Base-by-base conservation (phyloP, 1,140 invertebrate genomes). In the Drosophila punjabiensis region DNA sequence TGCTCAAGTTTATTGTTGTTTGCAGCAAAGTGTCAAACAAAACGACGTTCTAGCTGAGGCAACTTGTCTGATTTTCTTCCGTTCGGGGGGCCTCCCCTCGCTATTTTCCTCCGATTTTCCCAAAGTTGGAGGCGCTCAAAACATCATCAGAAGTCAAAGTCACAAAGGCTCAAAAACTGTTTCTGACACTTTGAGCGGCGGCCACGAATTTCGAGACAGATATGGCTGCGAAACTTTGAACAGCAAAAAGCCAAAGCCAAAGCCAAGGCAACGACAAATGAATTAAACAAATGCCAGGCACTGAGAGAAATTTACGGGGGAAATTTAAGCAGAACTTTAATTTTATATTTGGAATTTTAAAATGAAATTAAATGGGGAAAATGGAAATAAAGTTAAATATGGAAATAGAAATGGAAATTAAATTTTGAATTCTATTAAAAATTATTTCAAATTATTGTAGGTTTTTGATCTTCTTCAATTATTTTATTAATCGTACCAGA, bases 141-240 rank as follows among this genome's bases (percentile, higher is more conserved):
- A 74, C 69, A 75, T 75, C 71, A 74, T 75, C 68, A 75, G 30
- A 62, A 75, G 71, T 75, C 71, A 75, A 75, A 75, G 71, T 75
- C 71, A 74, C 68, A 75, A 75, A 75, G 58, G 32, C 71, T 74
- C 71, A 75, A 41, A 75, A 74, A 62, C 71, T 75, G 71, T 62
- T 75, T 62, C 71, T 75, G 71, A 75, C 71, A 75, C 71, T 75
- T 75, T 75, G 71, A 75, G 71, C 71, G 71, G 71, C 71, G 56
- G 47, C 71, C 56, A 74, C 71, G 71, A 53, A 75, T 74, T 62
- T 74, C 69, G 71, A 75, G 71, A 75, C 71, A 75, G 71, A 75
- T 75, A 75, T 75, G 37, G 55, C 55, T 71, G 65, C 18, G 41
- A 75, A 75, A 60, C 56, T 74, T 74, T 62, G 55, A 73, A 48